A percentile compares a stretch with the other conserved stretches of the same genome.
phyloP scores from a whole-genome alignment of 1,140 invertebrate genomes.

The Pantala flavescens region DNA sequence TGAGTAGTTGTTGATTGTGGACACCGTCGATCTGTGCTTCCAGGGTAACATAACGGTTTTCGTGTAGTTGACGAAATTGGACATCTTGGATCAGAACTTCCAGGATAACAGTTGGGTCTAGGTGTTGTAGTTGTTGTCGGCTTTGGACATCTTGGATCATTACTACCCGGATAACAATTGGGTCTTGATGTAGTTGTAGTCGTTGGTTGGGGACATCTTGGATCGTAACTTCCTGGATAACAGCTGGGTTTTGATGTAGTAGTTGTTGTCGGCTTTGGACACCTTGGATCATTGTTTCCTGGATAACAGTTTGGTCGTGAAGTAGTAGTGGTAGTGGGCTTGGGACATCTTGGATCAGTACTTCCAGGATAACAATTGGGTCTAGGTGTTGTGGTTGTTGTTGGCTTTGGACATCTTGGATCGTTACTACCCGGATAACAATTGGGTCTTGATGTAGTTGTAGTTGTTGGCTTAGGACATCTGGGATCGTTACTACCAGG shows the following conservation, averaged over 20 bases:
- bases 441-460: conserved; percentile 11
- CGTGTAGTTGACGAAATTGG: conserved; percentile 13
- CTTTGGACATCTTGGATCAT: conserved; percentile 25
- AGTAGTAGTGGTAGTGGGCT: not conserved
- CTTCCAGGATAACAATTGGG: conserved; percentile 31
- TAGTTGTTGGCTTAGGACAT: conserved; percentile 21
- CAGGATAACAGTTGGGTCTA: not conserved
- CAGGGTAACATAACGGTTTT: conserved; percentile 13
- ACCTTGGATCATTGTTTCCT: conserved; percentile 33
- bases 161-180: conserved; percentile 25
- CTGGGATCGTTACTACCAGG: conserved; percentile 27
- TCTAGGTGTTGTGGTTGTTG: conserved; percentile 15
- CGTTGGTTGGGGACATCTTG: conserved; percentile 27
- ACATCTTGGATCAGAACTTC: conserved; percentile 30
- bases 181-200: not conserved
- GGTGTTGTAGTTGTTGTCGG: conserved; percentile 18
- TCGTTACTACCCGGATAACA: conserved; percentile 15
- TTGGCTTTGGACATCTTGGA: conserved; percentile 14
- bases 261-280: conserved; percentile 27
- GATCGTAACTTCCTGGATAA: conserved; percentile 31
- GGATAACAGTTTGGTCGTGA: conserved; percentile 23
- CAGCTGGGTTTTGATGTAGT: conserved; percentile 26
- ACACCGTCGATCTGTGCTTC: conserved; percentile 22
- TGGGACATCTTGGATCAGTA: conserved; percentile 32
- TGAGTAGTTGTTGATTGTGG: conserved; percentile 23